Base-by-base conservation (phyloP, 1,140 invertebrate genomes). In the Apis laboriosa region DNA sequence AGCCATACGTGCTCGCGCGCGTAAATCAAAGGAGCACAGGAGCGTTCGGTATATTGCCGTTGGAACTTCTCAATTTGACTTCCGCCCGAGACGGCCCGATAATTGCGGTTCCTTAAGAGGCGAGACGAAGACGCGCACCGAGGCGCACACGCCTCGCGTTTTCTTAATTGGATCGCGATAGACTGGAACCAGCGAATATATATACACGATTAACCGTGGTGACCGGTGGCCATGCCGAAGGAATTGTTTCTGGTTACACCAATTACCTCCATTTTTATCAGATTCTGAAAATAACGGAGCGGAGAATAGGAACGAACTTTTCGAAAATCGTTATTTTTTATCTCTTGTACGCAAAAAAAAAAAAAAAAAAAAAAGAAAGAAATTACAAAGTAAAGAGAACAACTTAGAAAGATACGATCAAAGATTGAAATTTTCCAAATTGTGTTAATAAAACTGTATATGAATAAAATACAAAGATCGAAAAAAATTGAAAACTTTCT, bases 31-130 rank as follows among this genome's bases (percentile, higher is more conserved):
- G 49, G 67, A 49, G 61, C 73, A 28, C 64, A 74, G 43, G 60
- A 63, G 71, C 28, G 80, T 66, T 60, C 55, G 34, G 75, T 66
- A 56, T 55, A 76, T 85, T 77, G 73, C 85, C 78, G 80, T 63
- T 84, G 82, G 81, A 88, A 90, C 89, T 90, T 89, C 88, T 87
- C 88, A 90, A 91, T 91, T 90, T 79, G 89, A 90, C 89, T 91
- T 90, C 87, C 85, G 84, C 78, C 70, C 66, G 64, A 56, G 64
- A 49, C 34, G 63, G 78, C 82, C 83, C 83, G 84, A 88, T 90
- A 87, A 90, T 90, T 86, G 85, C 84, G 75, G 86, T 60, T 80
- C 86, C 86, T 88, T 88, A 86, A 88, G 66, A 85, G 86, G 87
- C 80, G 80, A 80, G 84, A 88, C 79, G 83, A 88, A 83, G 66